phyloP scores from a whole-genome alignment of 2,113 vertebrate species.

The Struthio camelus region DNA sequence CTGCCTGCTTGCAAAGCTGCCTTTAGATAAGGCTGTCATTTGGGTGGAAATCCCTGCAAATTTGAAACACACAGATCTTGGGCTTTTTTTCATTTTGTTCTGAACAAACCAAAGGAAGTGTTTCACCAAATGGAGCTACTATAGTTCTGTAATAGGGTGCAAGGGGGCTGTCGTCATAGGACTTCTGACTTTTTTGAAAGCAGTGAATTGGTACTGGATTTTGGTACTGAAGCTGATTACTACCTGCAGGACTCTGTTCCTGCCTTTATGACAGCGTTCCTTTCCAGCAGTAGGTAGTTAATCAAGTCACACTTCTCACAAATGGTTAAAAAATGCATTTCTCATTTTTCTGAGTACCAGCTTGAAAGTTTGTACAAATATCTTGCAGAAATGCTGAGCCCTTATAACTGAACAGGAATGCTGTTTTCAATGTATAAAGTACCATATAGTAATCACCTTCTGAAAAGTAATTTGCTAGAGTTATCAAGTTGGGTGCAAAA shows the following conservation, averaged over 20 bases:
- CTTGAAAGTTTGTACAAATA: neutral
- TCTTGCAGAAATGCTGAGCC: slow-evolving; percentile 10
- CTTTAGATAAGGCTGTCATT: neutral
- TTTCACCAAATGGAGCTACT: neutral
- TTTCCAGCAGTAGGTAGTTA: neutral
- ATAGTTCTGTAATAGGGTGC: neutral
- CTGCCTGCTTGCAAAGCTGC: neutral
- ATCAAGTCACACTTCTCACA: neutral
- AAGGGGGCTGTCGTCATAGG: neutral
- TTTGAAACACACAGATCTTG: neutral
- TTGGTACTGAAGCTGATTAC: neutral
- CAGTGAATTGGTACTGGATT: neutral
- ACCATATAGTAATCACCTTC: neutral
- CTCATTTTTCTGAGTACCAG: neutral
- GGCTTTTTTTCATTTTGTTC: neutral
- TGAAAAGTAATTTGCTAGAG: slow-evolving; percentile 19
- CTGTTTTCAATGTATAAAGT: neutral
- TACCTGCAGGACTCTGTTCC: neutral
- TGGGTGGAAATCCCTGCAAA: neutral
- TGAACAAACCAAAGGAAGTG: neutral
- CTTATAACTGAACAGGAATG: neutral
- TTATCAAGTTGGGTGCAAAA: slow-evolving; percentile 32
- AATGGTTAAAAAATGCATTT: neutral
- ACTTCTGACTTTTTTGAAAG: neutral
- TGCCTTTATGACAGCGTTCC: neutral